These are phyloP conservation scores for Monoplex corrugatus DNA, from an alignment of 2,888 invertebrate species.

Conservation along the genomic window DNA sequence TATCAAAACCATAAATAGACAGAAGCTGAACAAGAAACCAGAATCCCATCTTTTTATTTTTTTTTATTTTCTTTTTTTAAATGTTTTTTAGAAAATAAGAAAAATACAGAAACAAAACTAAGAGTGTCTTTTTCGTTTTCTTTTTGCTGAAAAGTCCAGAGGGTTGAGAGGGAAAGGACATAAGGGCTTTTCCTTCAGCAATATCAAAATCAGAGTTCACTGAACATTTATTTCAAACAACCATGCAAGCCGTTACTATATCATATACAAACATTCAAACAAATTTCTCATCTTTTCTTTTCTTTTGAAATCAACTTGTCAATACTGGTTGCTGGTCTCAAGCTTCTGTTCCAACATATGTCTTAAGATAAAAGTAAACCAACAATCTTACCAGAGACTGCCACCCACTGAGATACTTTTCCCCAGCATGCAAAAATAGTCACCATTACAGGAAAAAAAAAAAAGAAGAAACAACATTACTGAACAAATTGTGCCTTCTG, in stretches of 20 bases:
- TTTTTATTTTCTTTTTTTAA: background rate
- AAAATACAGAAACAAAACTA: too few relatives aligned
- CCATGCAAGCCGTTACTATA: too few relatives aligned
- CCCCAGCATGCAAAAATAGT: background rate
- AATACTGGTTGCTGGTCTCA: too few relatives aligned
- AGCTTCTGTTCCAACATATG: too few relatives aligned
- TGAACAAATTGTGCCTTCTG: too few relatives aligned
- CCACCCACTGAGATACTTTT: background rate
- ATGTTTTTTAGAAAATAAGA: background rate
- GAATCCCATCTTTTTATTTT: too few relatives aligned
- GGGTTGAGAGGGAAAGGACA: background rate
- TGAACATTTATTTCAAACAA: background rate
- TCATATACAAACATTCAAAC: background rate
- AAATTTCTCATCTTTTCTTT: background rate
- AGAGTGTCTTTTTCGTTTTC: too few relatives aligned
- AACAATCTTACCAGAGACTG: background rate
- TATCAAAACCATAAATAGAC: too few relatives aligned
- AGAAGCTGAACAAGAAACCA: too few relatives aligned
- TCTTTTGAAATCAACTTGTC: too few relatives aligned
- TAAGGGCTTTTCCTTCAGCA: background rate
- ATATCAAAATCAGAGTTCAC: background rate
- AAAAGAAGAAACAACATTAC: too few relatives aligned
- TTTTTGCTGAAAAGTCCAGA: too few relatives aligned
- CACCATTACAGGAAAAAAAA: conserved; percentile 4
- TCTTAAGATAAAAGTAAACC: background rate